These are phyloP conservation scores for western clawed frog (Xenopus tropicalis) DNA, from an alignment of 2,113 vertebrate genomes.

Conservation along the genomic window UCB_Xtro_10.0 CM004444.2:163116001-163116500, in stretches of 20 bases:
- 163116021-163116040: too few species aligned
- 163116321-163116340: conserved; percentile 12
- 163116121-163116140: too few species aligned
- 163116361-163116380: conserved; percentile 37
- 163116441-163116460: conserved; percentile 45
- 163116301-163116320: conserved; percentile 39
- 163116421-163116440: conserved; percentile 27
- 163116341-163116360: conserved; percentile 24
- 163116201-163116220: too few species aligned
- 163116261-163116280: conserved; percentile 16
- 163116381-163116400: conserved; percentile 2
- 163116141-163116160: too few species aligned
- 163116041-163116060: too few species aligned
- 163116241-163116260: conserved; percentile 9
- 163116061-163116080: too few species aligned
- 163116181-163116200: too few species aligned
- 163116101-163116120: too few species aligned
- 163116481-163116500: conserved; percentile 40
- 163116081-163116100: too few species aligned
- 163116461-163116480: conserved; percentile 44
- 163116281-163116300: conserved; percentile 32
- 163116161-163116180: too few species aligned
- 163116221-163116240: neutral
- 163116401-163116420: conserved; percentile 30
- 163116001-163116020: too few species aligned